A percentile compares a stretch with the other conserved stretches of the same genome.
phyloP scores from a whole-genome alignment of 2,888 invertebrate species.

The Leptinotarsa peninsularis region DNA sequence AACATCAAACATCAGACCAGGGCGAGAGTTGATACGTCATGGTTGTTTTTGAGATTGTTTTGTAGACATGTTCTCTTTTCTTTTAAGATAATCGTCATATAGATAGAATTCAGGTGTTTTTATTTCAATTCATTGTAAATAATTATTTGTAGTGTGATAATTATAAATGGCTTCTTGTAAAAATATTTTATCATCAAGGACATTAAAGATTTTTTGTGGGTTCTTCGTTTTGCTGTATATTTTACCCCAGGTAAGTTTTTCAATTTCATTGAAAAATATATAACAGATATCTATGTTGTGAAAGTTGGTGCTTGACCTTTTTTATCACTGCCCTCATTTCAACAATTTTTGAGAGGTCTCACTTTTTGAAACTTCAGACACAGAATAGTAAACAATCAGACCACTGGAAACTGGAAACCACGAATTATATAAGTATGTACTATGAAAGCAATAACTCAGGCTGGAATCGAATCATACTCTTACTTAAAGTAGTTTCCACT shows the following conservation, averaged over 20 bases:
- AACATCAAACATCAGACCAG: not conserved
- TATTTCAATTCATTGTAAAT: not conserved
- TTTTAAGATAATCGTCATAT: not conserved
- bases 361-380: not conserved
- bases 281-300: too few species aligned
- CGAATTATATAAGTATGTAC: too few species aligned
- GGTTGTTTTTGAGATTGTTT: not conserved
- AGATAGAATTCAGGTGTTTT: not conserved
- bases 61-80: not conserved
- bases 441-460: too few species aligned
- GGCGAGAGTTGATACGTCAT: not conserved
- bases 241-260: not conserved
- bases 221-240: slow-evolving; percentile 2
- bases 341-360: not conserved
- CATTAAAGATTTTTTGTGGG: not conserved
- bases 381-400: too few species aligned
- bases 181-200: not conserved
- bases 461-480: too few species aligned
- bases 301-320: not conserved
- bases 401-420: too few species aligned
- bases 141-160: not conserved
- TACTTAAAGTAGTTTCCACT: too few species aligned
- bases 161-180: not conserved
- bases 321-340: not conserved
- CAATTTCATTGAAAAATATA: not conserved